phyloP scores from a whole-genome alignment of 2,888 invertebrate species.

The Lottia scabra region DNA sequence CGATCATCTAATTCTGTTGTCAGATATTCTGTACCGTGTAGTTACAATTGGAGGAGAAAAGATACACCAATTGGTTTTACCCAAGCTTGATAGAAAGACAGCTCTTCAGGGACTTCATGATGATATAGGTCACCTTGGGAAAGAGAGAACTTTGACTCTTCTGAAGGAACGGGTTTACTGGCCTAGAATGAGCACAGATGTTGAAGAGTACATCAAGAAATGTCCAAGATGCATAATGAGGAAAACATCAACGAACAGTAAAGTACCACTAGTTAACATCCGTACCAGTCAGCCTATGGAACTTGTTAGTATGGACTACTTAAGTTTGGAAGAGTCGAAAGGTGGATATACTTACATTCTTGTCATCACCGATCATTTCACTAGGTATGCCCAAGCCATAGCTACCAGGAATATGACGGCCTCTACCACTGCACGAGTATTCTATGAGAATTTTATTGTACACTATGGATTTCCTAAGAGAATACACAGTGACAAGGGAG shows the following conservation, averaged over 20 bases:
- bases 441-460: slow-evolving; percentile 23
- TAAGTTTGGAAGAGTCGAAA: slow-evolving; percentile 24
- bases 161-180: background rate
- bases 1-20: background rate
- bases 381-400: slow-evolving; percentile 20
- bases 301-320: slow-evolving; percentile 31
- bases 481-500: slow-evolving; percentile 30
- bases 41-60: background rate
- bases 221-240: background rate
- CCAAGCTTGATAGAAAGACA: background rate
- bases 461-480: slow-evolving; percentile 29
- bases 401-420: slow-evolving; percentile 30
- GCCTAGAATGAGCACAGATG: background rate
- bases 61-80: background rate
- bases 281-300: slow-evolving; percentile 28
- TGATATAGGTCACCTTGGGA: background rate
- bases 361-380: slow-evolving; percentile 27
- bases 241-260: background rate
- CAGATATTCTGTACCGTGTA: background rate
- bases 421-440: slow-evolving; percentile 22
- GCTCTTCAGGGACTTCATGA: background rate
- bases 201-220: background rate
- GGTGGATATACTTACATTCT: slow-evolving; percentile 15
- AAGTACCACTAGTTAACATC: slow-evolving; percentile 16
- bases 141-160: background rate